A percentile compares a stretch with the other conserved stretches of the same genome.
Conservation (phyloP, 2,113 vertebrate genomes). For the Larimichthys crocea region DNA sequence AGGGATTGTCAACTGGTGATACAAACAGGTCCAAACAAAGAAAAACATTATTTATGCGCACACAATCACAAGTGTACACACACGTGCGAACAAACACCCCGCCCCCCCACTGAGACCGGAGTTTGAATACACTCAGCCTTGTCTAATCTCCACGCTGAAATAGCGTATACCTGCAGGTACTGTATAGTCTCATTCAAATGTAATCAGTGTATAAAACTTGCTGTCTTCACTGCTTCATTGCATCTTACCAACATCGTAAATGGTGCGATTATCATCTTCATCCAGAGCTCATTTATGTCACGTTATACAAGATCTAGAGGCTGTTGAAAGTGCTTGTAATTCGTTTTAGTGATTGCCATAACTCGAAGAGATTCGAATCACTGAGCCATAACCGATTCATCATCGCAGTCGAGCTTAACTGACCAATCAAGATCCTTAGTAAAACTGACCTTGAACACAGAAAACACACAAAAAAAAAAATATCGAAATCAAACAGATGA, state of each 20-base stretch:
- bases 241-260: conserved; percentile 19
- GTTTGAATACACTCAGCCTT: conserved; percentile 60
- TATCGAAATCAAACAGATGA: not conserved
- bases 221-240: conserved; percentile 33
- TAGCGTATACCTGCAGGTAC: conserved; percentile 56
- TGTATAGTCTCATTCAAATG: conserved; percentile 50
- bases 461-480: not conserved
- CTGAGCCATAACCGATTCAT: conserved; percentile 18
- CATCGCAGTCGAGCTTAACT: conserved; percentile 4
- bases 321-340: conserved; percentile 7
- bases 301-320: conserved; percentile 28
- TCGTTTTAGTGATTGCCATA: conserved; percentile 15
- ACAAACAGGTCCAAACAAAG: conserved; percentile 73
- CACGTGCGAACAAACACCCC: conserved; percentile 34
- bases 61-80: conserved; percentile 22
- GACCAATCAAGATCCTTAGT: conserved; percentile 9
- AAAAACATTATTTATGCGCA: conserved; percentile 50
- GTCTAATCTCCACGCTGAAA: conserved; percentile 65
- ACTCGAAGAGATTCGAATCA: not conserved
- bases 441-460: conserved; percentile 31
- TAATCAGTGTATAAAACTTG: conserved; percentile 46
- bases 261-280: conserved; percentile 40
- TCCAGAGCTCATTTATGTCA: conserved; percentile 21
- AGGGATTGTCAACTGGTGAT: conserved; percentile 72
- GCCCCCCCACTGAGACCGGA: conserved; percentile 53